phyloP scores from a whole-genome alignment of 2,113 vertebrate genomes.

The Arenaria interpres region DNA sequence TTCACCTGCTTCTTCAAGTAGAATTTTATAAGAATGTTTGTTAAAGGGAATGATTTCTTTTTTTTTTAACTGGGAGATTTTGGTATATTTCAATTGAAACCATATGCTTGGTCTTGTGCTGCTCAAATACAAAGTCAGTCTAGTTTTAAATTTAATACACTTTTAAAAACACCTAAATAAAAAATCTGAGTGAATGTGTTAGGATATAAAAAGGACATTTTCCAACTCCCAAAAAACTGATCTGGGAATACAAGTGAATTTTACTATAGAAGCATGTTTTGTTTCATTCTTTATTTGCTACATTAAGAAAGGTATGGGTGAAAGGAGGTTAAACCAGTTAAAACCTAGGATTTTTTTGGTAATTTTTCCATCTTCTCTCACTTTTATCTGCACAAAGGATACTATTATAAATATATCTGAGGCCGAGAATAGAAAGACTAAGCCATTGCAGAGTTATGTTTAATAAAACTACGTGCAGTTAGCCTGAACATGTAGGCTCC shows the following conservation, averaged over 20 bases:
- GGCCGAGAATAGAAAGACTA: not conserved
- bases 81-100: conserved; percentile 59
- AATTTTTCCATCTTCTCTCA: not conserved
- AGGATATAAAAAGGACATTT: conserved; percentile 1
- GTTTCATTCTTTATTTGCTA: not conserved
- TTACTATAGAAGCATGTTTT: not conserved
- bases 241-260: not conserved
- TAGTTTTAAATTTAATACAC: conserved; percentile 56
- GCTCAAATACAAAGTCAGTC: conserved; percentile 14
- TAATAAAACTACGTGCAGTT: not conserved
- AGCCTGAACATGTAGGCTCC: not conserved
- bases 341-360: not conserved
- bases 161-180: conserved; percentile 40
- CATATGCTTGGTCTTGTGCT: conserved; percentile 40
- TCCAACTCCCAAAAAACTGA: not conserved
- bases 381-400: not conserved
- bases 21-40: conserved; percentile 66
- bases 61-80: conserved; percentile 19
- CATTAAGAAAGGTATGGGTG: not conserved
- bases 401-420: not conserved
- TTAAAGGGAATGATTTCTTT: conserved; percentile 24
- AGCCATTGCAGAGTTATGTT: not conserved
- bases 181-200: not conserved
- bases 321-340: not conserved
- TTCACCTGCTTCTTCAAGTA: conserved; percentile 48